phyloP scores from a whole-genome alignment of 92 coral and sea anemone species.

The Zoanthus solanderi region DNA sequence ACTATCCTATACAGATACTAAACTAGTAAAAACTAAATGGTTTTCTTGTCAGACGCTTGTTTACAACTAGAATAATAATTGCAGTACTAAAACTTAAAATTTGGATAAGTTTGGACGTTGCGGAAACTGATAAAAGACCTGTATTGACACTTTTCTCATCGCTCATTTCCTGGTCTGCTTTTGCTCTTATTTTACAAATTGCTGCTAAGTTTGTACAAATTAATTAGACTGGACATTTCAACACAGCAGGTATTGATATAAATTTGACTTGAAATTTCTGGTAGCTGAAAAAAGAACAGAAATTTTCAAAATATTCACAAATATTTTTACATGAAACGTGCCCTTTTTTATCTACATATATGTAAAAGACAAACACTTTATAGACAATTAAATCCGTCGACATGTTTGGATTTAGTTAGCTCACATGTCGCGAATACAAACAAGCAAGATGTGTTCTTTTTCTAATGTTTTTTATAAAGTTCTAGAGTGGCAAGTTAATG shows the following conservation, averaged over 20 bases:
- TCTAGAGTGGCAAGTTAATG: constrained; percentile 8
- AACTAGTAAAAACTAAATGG: not conserved
- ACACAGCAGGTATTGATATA: not conserved
- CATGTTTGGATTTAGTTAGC: constrained; percentile 4
- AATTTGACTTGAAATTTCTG: not conserved
- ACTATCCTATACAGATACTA: not conserved
- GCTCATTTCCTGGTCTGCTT: not conserved
- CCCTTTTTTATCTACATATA: constrained; percentile 1
- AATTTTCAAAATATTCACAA: not conserved
- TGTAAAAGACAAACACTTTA: constrained; percentile 14
- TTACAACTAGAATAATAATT: constrained; percentile 9
- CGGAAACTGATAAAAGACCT: constrained; percentile 15
- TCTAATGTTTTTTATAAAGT: constrained; percentile 28
- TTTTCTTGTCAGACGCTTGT: constrained; percentile 21
- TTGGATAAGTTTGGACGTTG: constrained; percentile 11
- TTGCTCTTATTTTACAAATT: not conserved
- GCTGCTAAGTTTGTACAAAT: not conserved
- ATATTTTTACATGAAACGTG: constrained; percentile 5
- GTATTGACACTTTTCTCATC: constrained; percentile 3
- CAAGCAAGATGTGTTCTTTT: not conserved
- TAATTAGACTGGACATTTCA: not conserved
- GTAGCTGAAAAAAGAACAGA: not conserved
- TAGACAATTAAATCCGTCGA: constrained; percentile 2
- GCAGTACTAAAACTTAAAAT: not conserved
- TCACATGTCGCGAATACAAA: constrained; percentile 37